Percentiles rank a stretch among this genome's conserved stretches.
These are phyloP conservation scores for Drosophila borealis DNA, from an alignment of 2,888 invertebrate genomes.

Conservation along the genomic window DNA sequence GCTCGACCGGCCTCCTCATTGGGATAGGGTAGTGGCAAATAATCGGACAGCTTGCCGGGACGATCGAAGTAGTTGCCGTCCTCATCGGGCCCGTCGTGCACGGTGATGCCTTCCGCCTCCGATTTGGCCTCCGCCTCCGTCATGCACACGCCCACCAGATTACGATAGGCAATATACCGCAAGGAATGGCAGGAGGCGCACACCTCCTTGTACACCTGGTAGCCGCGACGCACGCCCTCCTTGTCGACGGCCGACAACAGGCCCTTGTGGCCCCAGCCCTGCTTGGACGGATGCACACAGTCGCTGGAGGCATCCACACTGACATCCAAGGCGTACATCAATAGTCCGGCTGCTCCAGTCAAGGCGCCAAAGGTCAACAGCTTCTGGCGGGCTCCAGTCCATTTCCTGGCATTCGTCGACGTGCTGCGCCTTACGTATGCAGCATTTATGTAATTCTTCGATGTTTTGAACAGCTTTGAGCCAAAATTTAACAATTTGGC, in stretches of 20 bases:
- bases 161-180: conserved; percentile 95
- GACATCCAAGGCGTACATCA: conserved; percentile 92
- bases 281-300: conserved; percentile 92
- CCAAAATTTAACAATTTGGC: conserved; percentile 38
- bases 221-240: conserved; percentile 94
- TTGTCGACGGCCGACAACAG: conserved; percentile 92
- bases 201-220: conserved; percentile 99
- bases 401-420: conserved; percentile 3
- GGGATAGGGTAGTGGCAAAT: conserved; percentile 95
- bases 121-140: conserved; percentile 98
- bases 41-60: conserved; percentile 97
- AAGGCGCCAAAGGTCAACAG: conserved; percentile 90
- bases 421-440: conserved; percentile 19
- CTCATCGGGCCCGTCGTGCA: conserved; percentile 93
- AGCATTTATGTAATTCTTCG: conserved; percentile 10
- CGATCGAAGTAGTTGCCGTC: conserved; percentile 94
- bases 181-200: conserved; percentile 99
- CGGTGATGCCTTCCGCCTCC: conserved; percentile 94
- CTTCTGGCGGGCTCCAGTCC: conserved; percentile 28
- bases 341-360: conserved; percentile 92
- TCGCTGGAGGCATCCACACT: conserved; percentile 93
- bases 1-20: conserved; percentile 98
- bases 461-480: conserved; percentile 35
- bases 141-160: conserved; percentile 94
- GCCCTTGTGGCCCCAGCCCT: conserved; percentile 94